Evolutionary conservation across 2,113 vertebrate species (phyloP).

Genomic region (Hydrolagus affinis): DNA sequence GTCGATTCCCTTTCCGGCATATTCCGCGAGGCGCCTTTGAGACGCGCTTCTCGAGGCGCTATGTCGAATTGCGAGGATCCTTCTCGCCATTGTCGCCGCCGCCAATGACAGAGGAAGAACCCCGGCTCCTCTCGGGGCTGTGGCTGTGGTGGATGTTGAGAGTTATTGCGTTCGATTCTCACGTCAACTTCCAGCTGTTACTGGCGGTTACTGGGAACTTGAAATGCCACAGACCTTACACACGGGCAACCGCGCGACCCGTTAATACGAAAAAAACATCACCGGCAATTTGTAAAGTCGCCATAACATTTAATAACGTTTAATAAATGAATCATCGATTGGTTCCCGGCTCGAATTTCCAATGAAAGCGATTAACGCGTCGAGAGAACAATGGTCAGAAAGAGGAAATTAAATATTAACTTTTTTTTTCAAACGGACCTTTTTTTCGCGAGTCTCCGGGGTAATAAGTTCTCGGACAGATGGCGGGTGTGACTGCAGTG

Average conservation of each 20-base stretch:
- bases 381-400: background rate
- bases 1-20: too few relatives aligned
- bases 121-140: too few relatives aligned
- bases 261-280: conserved; percentile 22
- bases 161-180: too few relatives aligned
- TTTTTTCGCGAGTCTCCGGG: background rate
- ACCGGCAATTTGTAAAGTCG: conserved; percentile 22
- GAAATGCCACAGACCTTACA: conserved; percentile 5
- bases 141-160: too few relatives aligned
- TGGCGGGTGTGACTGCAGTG: too few relatives aligned
- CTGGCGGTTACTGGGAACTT: background rate
- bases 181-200: background rate
- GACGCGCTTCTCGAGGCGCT: too few relatives aligned
- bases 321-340: conserved; percentile 31
- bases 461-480: too few relatives aligned
- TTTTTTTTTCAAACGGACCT: background rate
- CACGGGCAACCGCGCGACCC: conserved; percentile 5
- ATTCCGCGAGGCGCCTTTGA: too few relatives aligned
- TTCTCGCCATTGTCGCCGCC: too few relatives aligned
- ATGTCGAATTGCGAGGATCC: too few relatives aligned
- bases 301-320: conserved; percentile 24
- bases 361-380: conserved; percentile 23
- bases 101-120: too few relatives aligned
- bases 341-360: conserved; percentile 19
- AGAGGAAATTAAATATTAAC: conserved; percentile 30